Conservation (phyloP, 2,113 vertebrate genomes). For the Cryptoleucopteryx plumbea region DNA sequence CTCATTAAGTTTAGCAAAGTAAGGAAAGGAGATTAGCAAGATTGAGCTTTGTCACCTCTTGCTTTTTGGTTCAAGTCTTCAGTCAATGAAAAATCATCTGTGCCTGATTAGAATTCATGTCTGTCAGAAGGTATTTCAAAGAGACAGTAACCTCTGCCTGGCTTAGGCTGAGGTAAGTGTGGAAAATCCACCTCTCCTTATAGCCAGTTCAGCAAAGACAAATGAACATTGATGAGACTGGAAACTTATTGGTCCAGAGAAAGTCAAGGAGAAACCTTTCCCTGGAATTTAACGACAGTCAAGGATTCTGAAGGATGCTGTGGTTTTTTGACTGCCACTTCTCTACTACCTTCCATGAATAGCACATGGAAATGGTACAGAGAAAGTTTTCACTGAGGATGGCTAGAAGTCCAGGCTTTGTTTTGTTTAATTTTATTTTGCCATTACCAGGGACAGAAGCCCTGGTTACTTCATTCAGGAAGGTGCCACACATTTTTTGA, state of each 20-base stretch:
- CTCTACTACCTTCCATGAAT: neutral
- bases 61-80: neutral
- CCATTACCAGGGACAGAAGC: neutral
- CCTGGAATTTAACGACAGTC: neutral
- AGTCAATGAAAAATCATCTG: constrained; percentile 24
- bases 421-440: neutral
- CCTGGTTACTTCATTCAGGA: neutral
- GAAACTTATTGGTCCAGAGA: neutral
- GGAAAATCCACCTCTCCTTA: neutral
- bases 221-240: neutral
- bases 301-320: neutral
- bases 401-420: neutral
- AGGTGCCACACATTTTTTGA: neutral
- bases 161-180: neutral
- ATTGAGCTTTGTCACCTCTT: constrained; percentile 4
- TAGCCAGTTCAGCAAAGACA: neutral
- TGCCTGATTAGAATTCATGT: constrained; percentile 6
- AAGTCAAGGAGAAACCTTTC: neutral
- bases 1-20: neutral
- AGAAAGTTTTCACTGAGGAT: neutral
- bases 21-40: neutral
- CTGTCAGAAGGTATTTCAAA: constrained; percentile 10
- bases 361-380: neutral
- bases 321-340: neutral
- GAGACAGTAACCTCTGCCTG: neutral